Conservation (phyloP, 2,113 vertebrate species). For the Corythaixoides concolor region DNA sequence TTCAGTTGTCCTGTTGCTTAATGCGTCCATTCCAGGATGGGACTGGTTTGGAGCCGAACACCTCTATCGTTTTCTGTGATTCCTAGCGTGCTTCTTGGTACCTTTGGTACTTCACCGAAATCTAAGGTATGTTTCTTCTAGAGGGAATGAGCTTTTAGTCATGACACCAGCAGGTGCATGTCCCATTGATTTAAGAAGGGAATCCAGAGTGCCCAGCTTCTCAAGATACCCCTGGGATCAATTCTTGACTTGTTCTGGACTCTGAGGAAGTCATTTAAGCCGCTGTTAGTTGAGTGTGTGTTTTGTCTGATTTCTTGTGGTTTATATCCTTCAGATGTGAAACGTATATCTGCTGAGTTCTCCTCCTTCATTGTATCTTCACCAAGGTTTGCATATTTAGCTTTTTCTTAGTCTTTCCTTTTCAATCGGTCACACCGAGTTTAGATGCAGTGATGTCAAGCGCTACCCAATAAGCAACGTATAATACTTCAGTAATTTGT, state of each 20-base stretch:
- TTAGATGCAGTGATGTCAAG: neutral
- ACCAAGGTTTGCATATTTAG: neutral
- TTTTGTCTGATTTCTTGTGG: neutral
- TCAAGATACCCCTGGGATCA: neutral
- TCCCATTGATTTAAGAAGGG: neutral
- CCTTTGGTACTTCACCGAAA: neutral
- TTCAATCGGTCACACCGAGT: neutral
- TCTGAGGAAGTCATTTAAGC: neutral
- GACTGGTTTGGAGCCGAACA: neutral
- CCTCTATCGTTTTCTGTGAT: neutral
- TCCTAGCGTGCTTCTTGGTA: neutral
- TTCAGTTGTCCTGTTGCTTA: neutral
- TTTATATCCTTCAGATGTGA: neutral
- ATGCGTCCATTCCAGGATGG: rapidly evolving
- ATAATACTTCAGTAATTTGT: neutral
- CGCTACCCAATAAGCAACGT: neutral
- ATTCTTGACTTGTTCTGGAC: neutral
- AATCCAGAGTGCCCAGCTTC: neutral
- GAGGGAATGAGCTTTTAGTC: neutral
- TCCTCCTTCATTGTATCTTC: neutral
- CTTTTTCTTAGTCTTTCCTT: neutral
- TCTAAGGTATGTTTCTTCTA: neutral
- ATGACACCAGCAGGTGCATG: neutral
- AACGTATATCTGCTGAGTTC: neutral
- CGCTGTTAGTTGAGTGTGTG: neutral